Evolutionary conservation across 2,888 invertebrate species (phyloP).

Genomic region (Oasisia sp.): DNA sequence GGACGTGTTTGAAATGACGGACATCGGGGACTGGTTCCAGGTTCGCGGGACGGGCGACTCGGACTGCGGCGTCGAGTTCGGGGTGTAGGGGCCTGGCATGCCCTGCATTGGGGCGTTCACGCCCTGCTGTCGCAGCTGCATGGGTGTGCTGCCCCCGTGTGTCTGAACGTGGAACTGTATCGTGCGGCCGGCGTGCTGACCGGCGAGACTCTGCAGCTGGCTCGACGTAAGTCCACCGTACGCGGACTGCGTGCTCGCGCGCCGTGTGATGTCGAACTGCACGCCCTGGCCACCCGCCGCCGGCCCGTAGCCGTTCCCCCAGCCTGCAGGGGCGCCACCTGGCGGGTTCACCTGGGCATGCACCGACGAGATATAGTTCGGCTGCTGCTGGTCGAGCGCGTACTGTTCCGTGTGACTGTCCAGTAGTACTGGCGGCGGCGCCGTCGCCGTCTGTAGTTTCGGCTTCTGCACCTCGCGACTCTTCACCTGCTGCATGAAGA

Average conservation of each 20-base stretch:
- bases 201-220: neutral
- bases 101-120: neutral
- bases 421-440: slow-evolving; percentile 79
- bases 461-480: slow-evolving; percentile 95
- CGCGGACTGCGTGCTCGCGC: neutral
- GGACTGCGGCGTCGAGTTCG: slow-evolving; percentile 55
- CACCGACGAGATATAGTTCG: slow-evolving; percentile 57
- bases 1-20: slow-evolving; percentile 61
- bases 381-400: slow-evolving; percentile 48
- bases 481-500: slow-evolving; percentile 96
- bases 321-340: slow-evolving; percentile 43
- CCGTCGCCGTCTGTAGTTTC: slow-evolving; percentile 91
- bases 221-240: neutral
- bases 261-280: neutral
- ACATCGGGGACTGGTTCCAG: slow-evolving; percentile 64
- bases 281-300: neutral
- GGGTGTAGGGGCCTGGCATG: slow-evolving; percentile 24
- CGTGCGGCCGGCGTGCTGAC: neutral
- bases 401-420: slow-evolving; percentile 40
- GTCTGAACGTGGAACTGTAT: slow-evolving; percentile 42
- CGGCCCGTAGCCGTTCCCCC: neutral
- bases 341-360: slow-evolving; percentile 59
- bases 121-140: slow-evolving; percentile 3
- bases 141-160: slow-evolving; percentile 26
- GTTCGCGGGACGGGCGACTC: slow-evolving; percentile 61